Evolutionary conservation across 2,797 vertebrate species (phyloP).

Genomic region (Epinephelus malabaricus): DNA sequence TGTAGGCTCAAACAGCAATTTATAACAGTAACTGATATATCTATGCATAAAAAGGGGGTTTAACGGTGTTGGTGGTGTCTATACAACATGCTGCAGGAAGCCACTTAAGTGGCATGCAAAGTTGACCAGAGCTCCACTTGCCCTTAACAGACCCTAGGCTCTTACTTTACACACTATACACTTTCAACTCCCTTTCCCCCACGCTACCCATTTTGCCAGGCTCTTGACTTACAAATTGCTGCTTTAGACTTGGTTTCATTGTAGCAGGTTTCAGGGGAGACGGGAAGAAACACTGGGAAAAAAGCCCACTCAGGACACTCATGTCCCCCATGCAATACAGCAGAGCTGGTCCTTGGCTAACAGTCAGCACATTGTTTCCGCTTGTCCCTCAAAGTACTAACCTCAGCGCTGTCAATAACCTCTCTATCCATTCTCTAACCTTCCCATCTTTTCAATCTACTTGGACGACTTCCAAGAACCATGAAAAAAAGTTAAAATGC

Average conservation of each 20-base stretch:
- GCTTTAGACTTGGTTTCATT: conserved; percentile 84
- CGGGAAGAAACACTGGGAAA: conserved; percentile 66
- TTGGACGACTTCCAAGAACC: conserved; percentile 81
- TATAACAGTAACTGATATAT: neutral
- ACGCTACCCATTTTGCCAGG: conserved; percentile 76
- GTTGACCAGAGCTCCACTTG: conserved; percentile 66
- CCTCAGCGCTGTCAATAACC: conserved; percentile 84
- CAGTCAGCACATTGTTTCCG: conserved; percentile 90
- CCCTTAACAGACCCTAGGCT: conserved; percentile 65
- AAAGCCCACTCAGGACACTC: conserved; percentile 85
- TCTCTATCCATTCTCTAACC: conserved; percentile 80
- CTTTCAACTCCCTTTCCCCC: conserved; percentile 62
- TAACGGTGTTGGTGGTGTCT: conserved; percentile 30
- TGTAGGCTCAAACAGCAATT: neutral
- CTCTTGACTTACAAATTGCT: conserved; percentile 88
- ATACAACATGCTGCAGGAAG: conserved; percentile 46
- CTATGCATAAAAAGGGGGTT: neutral
- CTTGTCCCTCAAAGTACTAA: conserved; percentile 86
- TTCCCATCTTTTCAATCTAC: conserved; percentile 82
- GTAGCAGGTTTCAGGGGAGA: conserved; percentile 77
- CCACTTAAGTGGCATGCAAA: conserved; percentile 62
- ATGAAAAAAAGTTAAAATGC: conserved; percentile 77
- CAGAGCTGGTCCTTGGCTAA: conserved; percentile 85
- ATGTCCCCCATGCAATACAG: conserved; percentile 85
- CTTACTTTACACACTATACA: conserved; percentile 69